Evolutionary conservation across 2,797 vertebrate species (phyloP), one percentile per base, ranked within the genome.

Genomic region (Artibeus lituratus): DNA sequence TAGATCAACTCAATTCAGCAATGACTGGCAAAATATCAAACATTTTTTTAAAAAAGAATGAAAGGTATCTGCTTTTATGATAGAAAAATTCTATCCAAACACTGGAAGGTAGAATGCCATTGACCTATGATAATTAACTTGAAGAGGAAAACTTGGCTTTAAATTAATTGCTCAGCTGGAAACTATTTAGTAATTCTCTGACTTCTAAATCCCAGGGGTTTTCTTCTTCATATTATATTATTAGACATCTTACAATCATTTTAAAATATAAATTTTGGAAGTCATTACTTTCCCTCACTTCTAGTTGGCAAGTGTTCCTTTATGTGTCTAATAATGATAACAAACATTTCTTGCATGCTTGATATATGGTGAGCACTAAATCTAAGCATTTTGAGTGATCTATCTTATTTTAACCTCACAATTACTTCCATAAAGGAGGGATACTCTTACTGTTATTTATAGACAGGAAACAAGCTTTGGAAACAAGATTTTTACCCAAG

Each of bases 161-260:
- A 97, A 95, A 97, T 97, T 97, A 97, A 97, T 98, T 96, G 86
- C 97, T 96, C 96, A 98, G 96, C 93, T 94, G 96, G 97, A 97
- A 97, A 95, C 97, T 96, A 97, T 97, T 97, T 96, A 97, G 96
- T 95, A 94, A 95, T 96, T 97, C 88, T 93, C 92, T 90, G 91
- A 91, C 76, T 97, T 97, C 59, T 91, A 94, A 94, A 80, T 96
- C 97, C 49, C 94, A 84, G 39, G 37, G 44, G 96, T 55, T 94
- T 96, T 81, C 81, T 78, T 93, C 78, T 91, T 95, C 77, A 65
- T 94, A 76, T 77, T 62, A 57, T 84, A 93, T 88, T 88, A 83
- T 93, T 88, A 95, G 57, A 94, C 32, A 67, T 77, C 29, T 72
- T 94, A 92, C 80, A 89, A 67, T 89, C 62, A 89, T 78, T 65